Percentiles rank a stretch among this genome's conserved stretches.
Evolutionary conservation across 2,888 invertebrate species (phyloP).

Genomic region (Macropis europaea): DNA sequence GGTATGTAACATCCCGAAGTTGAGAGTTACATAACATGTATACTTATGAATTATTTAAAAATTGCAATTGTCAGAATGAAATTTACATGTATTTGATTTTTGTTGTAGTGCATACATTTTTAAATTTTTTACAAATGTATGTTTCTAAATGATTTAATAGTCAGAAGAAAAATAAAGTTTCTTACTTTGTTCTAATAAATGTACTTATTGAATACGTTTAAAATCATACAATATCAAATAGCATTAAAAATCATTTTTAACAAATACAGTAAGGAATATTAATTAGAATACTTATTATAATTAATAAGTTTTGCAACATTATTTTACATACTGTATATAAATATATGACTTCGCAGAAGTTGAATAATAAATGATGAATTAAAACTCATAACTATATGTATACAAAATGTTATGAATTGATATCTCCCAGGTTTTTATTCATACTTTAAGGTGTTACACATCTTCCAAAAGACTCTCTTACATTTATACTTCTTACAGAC

Average conservation of each 20-base stretch:
- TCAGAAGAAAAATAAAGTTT: neutral
- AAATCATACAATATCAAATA: too few species aligned
- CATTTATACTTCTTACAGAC: neutral
- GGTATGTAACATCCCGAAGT: slow-evolving; percentile 38
- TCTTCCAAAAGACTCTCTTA: slow-evolving; percentile 14
- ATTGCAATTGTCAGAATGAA: slow-evolving; percentile 25
- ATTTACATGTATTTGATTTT: too few species aligned
- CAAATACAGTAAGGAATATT: too few species aligned
- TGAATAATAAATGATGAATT: neutral
- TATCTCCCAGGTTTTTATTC: neutral
- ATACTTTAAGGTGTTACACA: slow-evolving; percentile 24
- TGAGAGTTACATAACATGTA: slow-evolving; percentile 16
- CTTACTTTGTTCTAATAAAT: neutral
- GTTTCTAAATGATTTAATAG: neutral
- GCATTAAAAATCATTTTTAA: too few species aligned
- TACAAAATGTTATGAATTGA: neutral
- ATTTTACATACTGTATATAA: too few species aligned
- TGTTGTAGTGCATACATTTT: neutral
- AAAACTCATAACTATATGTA: neutral
- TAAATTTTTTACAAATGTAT: neutral
- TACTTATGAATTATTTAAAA: slow-evolving; percentile 2
- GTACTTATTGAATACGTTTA: neutral
- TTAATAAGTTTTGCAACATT: too few species aligned
- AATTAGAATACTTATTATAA: too few species aligned
- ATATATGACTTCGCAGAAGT: too few species aligned